Conservation (phyloP, 2,888 invertebrate genomes). For the Orchestes rusci region DNA sequence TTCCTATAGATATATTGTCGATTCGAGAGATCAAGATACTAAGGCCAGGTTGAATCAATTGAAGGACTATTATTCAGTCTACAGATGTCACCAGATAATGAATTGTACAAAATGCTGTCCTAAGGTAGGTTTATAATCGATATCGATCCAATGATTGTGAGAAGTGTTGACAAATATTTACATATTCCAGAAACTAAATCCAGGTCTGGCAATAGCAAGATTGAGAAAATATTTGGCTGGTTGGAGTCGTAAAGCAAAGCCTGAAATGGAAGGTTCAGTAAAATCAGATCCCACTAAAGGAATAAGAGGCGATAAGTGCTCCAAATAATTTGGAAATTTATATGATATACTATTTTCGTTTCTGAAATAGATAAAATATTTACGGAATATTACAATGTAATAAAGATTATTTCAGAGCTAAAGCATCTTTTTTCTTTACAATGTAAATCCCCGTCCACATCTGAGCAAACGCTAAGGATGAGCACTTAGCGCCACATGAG, state of each 20-base stretch:
- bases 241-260: conserved; percentile 39
- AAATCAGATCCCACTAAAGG: conserved; percentile 27
- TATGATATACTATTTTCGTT: background rate
- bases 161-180: background rate
- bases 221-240: conserved; percentile 52
- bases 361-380: conserved; percentile 1
- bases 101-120: conserved; percentile 75
- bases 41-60: conserved; percentile 54
- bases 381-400: conserved; percentile 5
- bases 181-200: conserved; percentile 29
- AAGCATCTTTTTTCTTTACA: conserved; percentile 5
- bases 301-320: conserved; percentile 4
- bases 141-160: background rate
- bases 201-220: conserved; percentile 47
- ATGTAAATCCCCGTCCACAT: no score
- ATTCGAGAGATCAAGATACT: conserved; percentile 61
- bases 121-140: conserved; percentile 42
- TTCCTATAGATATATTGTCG: conserved; percentile 66
- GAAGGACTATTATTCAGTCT: conserved; percentile 62
- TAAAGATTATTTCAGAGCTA: background rate
- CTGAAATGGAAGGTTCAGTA: conserved; percentile 30
- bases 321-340: background rate
- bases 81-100: conserved; percentile 68
- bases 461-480: no score
- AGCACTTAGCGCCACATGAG: no score